Conservation (phyloP, 2,888 invertebrate species). For the Pyrrhosoma nymphula region DNA sequence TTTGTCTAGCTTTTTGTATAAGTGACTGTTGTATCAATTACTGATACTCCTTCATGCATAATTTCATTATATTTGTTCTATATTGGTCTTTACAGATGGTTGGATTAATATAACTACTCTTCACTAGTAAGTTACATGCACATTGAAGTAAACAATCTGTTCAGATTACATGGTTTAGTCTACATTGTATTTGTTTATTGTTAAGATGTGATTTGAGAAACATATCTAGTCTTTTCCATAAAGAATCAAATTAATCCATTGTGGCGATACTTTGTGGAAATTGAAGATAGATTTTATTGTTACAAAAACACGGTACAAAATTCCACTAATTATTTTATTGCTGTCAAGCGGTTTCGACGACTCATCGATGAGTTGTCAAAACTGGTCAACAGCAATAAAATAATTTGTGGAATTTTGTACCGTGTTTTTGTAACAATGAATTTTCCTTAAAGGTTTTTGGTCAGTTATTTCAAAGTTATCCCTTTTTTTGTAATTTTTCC, state of each 20-base stretch:
- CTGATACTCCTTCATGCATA: neutral
- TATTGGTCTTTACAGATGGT: too few species aligned
- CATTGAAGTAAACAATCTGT: neutral
- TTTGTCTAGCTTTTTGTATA: neutral
- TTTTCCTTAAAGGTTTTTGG: neutral
- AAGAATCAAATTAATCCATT: too few species aligned
- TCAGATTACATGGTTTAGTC: neutral
- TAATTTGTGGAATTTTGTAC: too few species aligned
- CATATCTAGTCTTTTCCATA: neutral
- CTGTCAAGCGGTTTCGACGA: too few species aligned
- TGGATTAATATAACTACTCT: neutral
- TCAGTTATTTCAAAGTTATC: neutral
- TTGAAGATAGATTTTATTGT: too few species aligned
- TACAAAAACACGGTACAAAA: too few species aligned
- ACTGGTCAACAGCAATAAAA: too few species aligned
- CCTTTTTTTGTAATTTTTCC: neutral
- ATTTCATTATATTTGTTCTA: too few species aligned
- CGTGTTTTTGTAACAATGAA: too few species aligned
- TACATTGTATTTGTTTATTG: neutral
- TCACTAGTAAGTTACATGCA: neutral
- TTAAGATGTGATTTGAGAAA: neutral
- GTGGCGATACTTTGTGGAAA: too few species aligned
- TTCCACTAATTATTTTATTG: too few species aligned
- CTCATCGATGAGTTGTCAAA: too few species aligned
- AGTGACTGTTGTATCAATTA: neutral